phyloP scores from a whole-genome alignment of 92 coral and sea anemone genomes.

The Porites evermanni region DNA sequence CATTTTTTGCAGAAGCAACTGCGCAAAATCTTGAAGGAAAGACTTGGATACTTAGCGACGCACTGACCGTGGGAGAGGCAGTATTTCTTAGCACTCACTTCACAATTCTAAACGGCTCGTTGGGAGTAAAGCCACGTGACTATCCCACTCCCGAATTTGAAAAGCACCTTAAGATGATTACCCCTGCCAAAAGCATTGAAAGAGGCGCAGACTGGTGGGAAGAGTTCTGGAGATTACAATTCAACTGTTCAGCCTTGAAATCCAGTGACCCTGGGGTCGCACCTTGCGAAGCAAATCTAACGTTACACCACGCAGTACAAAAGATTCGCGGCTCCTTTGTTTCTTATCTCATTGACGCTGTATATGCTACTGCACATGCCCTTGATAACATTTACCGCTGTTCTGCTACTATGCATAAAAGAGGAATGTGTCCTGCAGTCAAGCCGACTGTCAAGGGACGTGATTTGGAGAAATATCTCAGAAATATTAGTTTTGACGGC shows the following conservation, averaged over 20 bases:
- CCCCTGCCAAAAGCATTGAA: constrained; percentile 33
- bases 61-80: constrained; percentile 76
- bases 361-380: constrained; percentile 82
- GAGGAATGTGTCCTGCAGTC: constrained; percentile 16
- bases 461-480: constrained; percentile 12
- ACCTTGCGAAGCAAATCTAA: neutral
- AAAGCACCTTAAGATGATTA: constrained; percentile 36
- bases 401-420: neutral
- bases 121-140: constrained; percentile 78
- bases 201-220: constrained; percentile 67
- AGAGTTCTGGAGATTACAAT: constrained; percentile 60
- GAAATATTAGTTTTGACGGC: constrained; percentile 60
- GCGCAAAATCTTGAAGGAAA: constrained; percentile 47
- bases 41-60: constrained; percentile 90
- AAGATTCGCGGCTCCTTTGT: constrained; percentile 46
- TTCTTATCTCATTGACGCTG: constrained; percentile 85
- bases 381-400: constrained; percentile 76
- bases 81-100: constrained; percentile 34
- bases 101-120: constrained; percentile 47
- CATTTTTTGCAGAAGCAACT: constrained; percentile 57
- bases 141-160: constrained; percentile 52
- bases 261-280: constrained; percentile 8
- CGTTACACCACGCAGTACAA: constrained; percentile 4
- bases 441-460: constrained; percentile 12
- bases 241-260: constrained; percentile 35